These are phyloP conservation scores for Collichthys lucidus DNA, from an alignment of 2,113 vertebrate genomes.

Conservation along the genomic window DNA sequence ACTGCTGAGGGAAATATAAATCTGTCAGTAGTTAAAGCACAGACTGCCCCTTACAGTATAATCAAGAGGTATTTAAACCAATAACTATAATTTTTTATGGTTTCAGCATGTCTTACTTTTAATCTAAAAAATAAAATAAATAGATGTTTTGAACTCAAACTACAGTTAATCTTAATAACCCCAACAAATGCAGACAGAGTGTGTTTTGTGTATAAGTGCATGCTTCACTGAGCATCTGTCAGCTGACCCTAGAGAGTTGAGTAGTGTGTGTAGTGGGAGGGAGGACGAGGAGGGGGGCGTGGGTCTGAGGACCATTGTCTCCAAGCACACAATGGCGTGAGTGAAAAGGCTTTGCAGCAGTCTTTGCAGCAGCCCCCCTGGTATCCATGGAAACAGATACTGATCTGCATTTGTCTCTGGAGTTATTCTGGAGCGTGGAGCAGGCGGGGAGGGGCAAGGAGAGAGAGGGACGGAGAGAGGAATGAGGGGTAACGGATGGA, in stretches of 20 bases:
- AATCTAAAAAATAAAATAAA: too few relatives aligned
- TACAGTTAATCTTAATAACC: conserved; percentile 15
- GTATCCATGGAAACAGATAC: conserved; percentile 87
- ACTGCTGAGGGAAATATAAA: conserved; percentile 34
- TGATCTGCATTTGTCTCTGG: conserved; percentile 78
- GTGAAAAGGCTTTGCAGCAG: conserved; percentile 82
- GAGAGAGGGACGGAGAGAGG: too few relatives aligned
- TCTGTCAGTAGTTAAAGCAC: conserved; percentile 23
- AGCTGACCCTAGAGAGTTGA: conserved; percentile 75
- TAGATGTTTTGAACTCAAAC: conserved; percentile 9
- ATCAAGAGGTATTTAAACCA: conserved; percentile 12
- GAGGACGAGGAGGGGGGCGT: conserved; percentile 25
- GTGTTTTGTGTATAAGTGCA: conserved; percentile 62
- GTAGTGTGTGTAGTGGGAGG: conserved; percentile 56
- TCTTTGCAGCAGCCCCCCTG: conserved; percentile 78
- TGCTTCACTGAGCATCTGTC: conserved; percentile 72
- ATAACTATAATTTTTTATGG: not conserved
- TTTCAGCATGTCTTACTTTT: conserved; percentile 2
- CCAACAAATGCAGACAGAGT: conserved; percentile 29
- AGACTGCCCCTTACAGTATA: not conserved
- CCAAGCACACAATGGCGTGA: conserved; percentile 85
- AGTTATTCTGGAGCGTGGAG: conserved; percentile 46
- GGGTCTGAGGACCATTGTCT: conserved; percentile 85
- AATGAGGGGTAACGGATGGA: not conserved
- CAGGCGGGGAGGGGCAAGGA: conserved; percentile 10